Conservation (phyloP, 2,113 vertebrate species). For the Diadophis punctatus region DNA sequence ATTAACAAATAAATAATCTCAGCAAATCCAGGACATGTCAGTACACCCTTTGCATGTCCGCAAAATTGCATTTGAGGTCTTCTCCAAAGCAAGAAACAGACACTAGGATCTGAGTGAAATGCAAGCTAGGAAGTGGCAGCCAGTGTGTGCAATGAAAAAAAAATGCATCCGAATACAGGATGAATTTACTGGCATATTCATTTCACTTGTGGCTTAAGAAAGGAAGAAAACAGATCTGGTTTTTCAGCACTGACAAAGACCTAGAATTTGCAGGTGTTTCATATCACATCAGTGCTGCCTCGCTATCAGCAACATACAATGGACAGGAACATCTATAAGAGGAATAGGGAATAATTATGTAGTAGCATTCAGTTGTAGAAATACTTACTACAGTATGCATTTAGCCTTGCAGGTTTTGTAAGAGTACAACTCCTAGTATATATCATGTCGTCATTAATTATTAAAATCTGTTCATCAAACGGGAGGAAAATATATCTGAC, state of each 20-base stretch:
- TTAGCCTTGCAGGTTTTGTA: not conserved
- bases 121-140: not conserved
- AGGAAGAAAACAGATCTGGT: not conserved
- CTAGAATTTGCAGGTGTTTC: not conserved
- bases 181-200: not conserved
- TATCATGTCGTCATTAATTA: conserved; percentile 16
- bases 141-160: not conserved
- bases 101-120: not conserved
- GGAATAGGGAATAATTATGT: not conserved
- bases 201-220: not conserved
- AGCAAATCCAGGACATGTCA: not conserved
- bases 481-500: not conserved
- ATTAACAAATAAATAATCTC: not conserved
- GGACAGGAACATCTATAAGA: not conserved
- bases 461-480: not conserved
- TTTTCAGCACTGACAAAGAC: not conserved
- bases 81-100: not conserved
- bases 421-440: not conserved
- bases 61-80: not conserved
- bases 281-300: not conserved
- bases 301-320: not conserved
- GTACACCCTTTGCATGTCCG: not conserved
- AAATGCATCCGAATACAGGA: not conserved
- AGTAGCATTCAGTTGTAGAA: not conserved
- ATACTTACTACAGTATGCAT: not conserved